phyloP scores from a whole-genome alignment of 2,888 invertebrate species.

The Adelognathus sp. region DNA sequence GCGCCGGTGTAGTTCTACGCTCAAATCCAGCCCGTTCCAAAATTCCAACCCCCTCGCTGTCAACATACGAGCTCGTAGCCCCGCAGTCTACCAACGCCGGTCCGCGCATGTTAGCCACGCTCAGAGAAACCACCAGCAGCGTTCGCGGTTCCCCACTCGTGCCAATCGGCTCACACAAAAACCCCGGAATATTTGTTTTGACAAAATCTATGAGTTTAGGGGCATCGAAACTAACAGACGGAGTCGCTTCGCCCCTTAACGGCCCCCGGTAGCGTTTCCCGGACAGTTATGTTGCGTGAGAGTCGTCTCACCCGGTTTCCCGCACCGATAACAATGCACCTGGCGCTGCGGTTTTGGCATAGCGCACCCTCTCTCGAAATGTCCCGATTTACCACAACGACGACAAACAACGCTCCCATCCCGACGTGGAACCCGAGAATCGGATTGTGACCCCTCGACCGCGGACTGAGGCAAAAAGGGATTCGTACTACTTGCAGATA shows the following conservation, averaged over 20 bases:
- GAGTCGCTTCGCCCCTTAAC: background rate
- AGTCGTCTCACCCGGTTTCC: background rate
- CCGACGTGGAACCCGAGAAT: background rate
- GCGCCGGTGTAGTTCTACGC: background rate
- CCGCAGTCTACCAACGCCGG: slow-evolving; percentile 7
- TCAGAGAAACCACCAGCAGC: background rate
- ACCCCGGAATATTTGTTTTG: no score
- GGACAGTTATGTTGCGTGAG: background rate
- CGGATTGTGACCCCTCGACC: no score
- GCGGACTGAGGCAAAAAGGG: background rate
- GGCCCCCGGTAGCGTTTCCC: background rate
- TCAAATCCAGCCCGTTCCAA: background rate
- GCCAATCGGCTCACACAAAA: background rate
- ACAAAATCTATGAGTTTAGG: no score
- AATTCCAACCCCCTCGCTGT: background rate
- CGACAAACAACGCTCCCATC: background rate
- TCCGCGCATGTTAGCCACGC: background rate
- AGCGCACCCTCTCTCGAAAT: background rate
- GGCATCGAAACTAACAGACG: no score
- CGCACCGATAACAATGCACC: slow-evolving; percentile 9
- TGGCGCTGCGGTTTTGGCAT: background rate
- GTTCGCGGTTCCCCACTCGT: background rate
- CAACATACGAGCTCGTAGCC: background rate
- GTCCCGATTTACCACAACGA: slow-evolving; percentile 13
- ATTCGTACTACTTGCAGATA: no score